These are phyloP conservation scores for Chirona hameri DNA, from an alignment of 2,888 invertebrate genomes.

Conservation along the genomic window DNA sequence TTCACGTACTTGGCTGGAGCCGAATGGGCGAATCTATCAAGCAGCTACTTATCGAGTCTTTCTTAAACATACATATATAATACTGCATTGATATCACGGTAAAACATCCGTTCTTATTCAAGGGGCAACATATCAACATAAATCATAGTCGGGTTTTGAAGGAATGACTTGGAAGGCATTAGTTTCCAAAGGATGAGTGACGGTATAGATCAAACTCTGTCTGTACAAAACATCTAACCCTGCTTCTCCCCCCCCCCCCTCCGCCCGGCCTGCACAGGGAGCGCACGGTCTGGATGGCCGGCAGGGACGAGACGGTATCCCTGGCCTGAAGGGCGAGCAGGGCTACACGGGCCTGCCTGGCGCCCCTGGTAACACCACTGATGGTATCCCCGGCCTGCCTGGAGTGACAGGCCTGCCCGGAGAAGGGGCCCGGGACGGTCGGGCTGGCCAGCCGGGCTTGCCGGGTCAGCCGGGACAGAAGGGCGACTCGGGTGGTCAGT, in stretches of 20 bases:
- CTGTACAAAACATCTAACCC: too few relatives aligned
- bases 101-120: too few relatives aligned
- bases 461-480: constrained; percentile 51
- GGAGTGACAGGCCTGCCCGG: constrained; percentile 69
- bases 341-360: constrained; percentile 45
- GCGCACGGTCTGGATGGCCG: constrained; percentile 70
- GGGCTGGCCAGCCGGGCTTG: constrained; percentile 58
- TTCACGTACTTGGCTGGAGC: too few relatives aligned
- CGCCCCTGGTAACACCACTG: constrained; percentile 53
- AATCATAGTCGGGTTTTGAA: too few relatives aligned
- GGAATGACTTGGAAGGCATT: too few relatives aligned
- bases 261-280: constrained; percentile 55
- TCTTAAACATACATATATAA: too few relatives aligned
- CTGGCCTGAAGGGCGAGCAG: constrained; percentile 38
- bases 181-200: too few relatives aligned
- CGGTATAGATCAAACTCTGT: too few relatives aligned
- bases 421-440: constrained; percentile 71
- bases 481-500: constrained; percentile 57
- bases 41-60: too few relatives aligned
- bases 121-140: too few relatives aligned
- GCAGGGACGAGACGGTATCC: constrained; percentile 57
- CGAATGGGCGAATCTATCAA: too few relatives aligned
- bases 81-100: too few relatives aligned
- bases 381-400: constrained; percentile 35
- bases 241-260: background rate